Evolutionary conservation across 2,888 invertebrate species (phyloP).

Genomic region (Blera fallax): DNA sequence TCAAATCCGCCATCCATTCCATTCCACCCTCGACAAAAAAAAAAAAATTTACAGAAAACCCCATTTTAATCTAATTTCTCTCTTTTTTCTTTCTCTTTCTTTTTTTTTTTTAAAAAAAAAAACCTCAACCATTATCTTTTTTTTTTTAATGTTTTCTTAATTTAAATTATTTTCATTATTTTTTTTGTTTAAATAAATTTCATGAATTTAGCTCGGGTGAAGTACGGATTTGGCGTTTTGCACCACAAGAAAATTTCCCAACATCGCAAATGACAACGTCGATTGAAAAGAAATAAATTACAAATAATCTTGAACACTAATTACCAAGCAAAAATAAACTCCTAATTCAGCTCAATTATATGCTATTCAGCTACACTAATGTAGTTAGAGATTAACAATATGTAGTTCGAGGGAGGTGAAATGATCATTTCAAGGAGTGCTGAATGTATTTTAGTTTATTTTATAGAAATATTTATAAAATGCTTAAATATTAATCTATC

Average conservation of each 20-base stretch:
- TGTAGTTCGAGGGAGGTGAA: constrained; percentile 44
- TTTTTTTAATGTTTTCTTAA: neutral
- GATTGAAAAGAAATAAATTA: constrained; percentile 70
- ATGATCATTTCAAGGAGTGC: constrained; percentile 33
- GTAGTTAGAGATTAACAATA: constrained; percentile 53
- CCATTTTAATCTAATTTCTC: constrained; percentile 65
- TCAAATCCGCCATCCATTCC: constrained; percentile 41
- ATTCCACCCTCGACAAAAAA: constrained; percentile 1
- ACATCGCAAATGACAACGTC: constrained; percentile 74
- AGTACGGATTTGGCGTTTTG: constrained; percentile 78
- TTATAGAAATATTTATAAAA: neutral
- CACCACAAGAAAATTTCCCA: constrained; percentile 75
- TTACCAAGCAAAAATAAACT: constrained; percentile 37
- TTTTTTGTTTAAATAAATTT: constrained; percentile 60
- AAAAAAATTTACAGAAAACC: constrained; percentile 13
- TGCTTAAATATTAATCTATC: fast-evolving
- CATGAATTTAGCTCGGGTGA: constrained; percentile 76
- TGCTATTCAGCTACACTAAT: constrained; percentile 60
- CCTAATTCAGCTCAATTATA: constrained; percentile 65
- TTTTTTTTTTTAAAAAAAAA: neutral
- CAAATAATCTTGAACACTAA: constrained; percentile 25
- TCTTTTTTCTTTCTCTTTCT: constrained; percentile 45
- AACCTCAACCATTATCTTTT: neutral
- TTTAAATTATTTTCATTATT: constrained; percentile 41
- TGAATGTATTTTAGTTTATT: constrained; percentile 23